A percentile compares a stretch with the other conserved stretches of the same genome.
Conservation (phyloP, 2,113 vertebrate genomes). For the Vimba vimba region DNA sequence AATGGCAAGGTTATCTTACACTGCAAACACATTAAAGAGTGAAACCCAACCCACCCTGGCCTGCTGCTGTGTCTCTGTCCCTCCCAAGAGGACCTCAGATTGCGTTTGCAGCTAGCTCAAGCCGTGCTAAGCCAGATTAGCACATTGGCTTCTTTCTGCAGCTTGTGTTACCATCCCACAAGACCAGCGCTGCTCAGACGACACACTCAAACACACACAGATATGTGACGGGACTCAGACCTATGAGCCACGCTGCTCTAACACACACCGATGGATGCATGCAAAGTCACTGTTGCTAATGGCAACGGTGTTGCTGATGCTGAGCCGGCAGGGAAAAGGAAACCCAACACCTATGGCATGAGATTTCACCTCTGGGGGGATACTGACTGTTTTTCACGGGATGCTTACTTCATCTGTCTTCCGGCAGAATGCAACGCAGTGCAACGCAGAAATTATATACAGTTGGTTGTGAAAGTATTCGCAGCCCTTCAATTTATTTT, state of each 20-base stretch:
- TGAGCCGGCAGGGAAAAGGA: constrained; percentile 11
- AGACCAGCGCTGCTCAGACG: background rate
- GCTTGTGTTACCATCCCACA: background rate
- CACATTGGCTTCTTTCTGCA: constrained; percentile 45
- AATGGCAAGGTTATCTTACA: constrained; percentile 67
- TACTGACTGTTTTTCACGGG: background rate
- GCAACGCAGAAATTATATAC: background rate
- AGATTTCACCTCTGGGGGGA: constrained; percentile 18
- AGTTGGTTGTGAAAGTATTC: no score
- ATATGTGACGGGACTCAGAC: constrained; percentile 44
- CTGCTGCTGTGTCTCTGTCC: constrained; percentile 43
- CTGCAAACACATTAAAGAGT: constrained; percentile 63
- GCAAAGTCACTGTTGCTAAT: background rate
- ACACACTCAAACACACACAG: constrained; percentile 4
- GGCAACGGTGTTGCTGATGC: constrained; percentile 21
- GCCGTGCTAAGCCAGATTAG: constrained; percentile 55
- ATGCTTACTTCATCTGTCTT: constrained; percentile 5
- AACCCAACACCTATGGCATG: constrained; percentile 10
- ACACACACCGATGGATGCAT: background rate
- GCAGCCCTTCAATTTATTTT: no score
- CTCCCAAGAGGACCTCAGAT: constrained; percentile 47
- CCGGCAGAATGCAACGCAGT: background rate
- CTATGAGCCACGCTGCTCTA: background rate
- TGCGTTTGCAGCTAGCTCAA: constrained; percentile 15
- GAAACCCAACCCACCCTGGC: constrained; percentile 76